Base-by-base conservation (phyloP, 2,797 vertebrate species). In the Sebastes hopkinsi region DNA sequence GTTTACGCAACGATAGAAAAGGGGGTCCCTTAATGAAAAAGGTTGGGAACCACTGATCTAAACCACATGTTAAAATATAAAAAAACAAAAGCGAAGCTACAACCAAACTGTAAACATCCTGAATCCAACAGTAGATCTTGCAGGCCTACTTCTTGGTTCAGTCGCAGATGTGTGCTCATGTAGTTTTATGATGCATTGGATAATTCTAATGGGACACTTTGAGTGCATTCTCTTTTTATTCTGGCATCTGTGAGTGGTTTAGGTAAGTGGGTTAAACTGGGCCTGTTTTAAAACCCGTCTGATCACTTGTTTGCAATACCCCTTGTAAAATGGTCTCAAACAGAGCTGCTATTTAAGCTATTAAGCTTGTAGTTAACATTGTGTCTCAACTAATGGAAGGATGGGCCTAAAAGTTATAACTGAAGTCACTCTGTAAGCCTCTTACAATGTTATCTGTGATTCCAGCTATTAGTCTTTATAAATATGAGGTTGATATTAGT, bases 251-350 rank as follows among this genome's bases (percentile, higher is more conserved):
- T 36, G 36, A 59, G 36, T 62, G n/a, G 54, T 58, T 77, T 32
- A 23, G 62, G 36, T 58, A 72, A 67, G 29, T 60, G 36, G 14
- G 20, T 42, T 66, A 6, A 72, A 59, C n/a, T 50, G 36, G 22
- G 27, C 18, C 32, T 50, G 32, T 71, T 46, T 60, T 54, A 52
- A 52, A 66, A n/a, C 13, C 55, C 3, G 5, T 70, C 66, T 59
- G 72, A 50, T 81, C 52, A 29, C 59, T 66, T 70, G 67, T 81
- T 70, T 70, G 13, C 22, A 70, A 25, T 4, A n/a, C 14, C 6
- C 22, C 50, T 34, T 55, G 9, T 70, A 70, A 52, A 79, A 54
- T 9, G 7, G 58, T 50, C 61, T 67, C 55, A 32, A 36, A 18
- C 46, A 3, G n/a, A 18, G 22, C 67, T 59, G 6, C 65, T 67